Percentiles rank a stretch among this genome's conserved stretches.
These are phyloP conservation scores for Notospermus geniculatus DNA, from an alignment of 1,140 invertebrate species.

Conservation along the genomic window DNA sequence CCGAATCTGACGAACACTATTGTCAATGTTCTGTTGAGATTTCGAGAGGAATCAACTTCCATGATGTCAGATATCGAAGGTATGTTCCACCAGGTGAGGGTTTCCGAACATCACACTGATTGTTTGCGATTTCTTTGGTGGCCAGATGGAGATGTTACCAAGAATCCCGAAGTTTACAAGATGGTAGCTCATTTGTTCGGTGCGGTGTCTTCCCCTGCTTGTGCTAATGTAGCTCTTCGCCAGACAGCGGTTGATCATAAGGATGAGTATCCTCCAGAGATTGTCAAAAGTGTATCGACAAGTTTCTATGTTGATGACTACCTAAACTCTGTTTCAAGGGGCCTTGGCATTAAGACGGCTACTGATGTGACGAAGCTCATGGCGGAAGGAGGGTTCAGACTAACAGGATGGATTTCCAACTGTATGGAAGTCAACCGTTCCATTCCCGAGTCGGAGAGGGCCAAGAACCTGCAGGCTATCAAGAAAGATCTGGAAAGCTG, in stretches of 20 bases:
- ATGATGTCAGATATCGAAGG: slow-evolving; percentile 20
- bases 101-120: slow-evolving; percentile 12
- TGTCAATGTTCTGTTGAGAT: slow-evolving; percentile 17
- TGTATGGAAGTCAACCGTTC: slow-evolving; percentile 7
- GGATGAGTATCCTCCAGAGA: not conserved
- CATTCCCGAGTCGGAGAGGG: slow-evolving; percentile 6
- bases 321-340: slow-evolving; percentile 14
- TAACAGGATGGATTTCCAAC: slow-evolving; percentile 17
- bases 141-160: slow-evolving; percentile 9
- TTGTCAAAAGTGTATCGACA: slow-evolving; percentile 10
- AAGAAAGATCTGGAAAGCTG: not conserved
- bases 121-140: slow-evolving; percentile 20
- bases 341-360: not conserved
- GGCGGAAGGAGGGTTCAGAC: slow-evolving; percentile 14
- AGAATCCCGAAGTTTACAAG: slow-evolving; percentile 12
- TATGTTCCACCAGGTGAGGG: slow-evolving; percentile 22
- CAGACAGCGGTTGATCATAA: slow-evolving; percentile 10
- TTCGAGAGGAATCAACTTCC: slow-evolving; percentile 15
- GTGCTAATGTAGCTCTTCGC: slow-evolving; percentile 15
- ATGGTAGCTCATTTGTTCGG: slow-evolving; percentile 25
- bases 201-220: slow-evolving; percentile 17
- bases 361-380: slow-evolving; percentile 9
- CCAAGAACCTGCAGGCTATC: not conserved
- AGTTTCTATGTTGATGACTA: slow-evolving; percentile 28
- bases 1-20: slow-evolving; percentile 25